Evolutionary conservation across 2,113 vertebrate species (phyloP).

Genomic region (Antechinus flavipes): DNA sequence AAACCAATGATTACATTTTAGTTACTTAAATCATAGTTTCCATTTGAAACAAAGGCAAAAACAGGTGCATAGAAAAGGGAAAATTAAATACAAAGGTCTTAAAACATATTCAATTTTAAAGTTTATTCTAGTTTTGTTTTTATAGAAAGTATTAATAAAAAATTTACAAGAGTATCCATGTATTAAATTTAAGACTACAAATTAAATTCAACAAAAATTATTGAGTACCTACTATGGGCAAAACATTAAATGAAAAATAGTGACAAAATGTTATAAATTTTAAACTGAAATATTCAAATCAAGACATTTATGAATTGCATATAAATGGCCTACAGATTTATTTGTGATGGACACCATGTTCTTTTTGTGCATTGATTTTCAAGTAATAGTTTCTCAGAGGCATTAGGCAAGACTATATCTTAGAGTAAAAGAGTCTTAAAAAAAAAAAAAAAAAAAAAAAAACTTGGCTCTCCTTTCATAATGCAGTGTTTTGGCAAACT

Average conservation of each 20-base stretch:
- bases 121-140: slow-evolving; percentile 45
- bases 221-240: background rate
- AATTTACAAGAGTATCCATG: slow-evolving; percentile 44
- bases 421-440: slow-evolving; percentile 37
- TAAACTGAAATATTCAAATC: slow-evolving; percentile 29
- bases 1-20: slow-evolving; percentile 19
- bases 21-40: slow-evolving; percentile 21
- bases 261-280: slow-evolving; percentile 30
- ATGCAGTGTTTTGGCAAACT: slow-evolving; percentile 77
- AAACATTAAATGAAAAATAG: background rate
- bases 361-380: slow-evolving; percentile 66
- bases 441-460: slow-evolving; percentile 13
- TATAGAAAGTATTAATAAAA: slow-evolving; percentile 56
- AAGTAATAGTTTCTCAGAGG: slow-evolving; percentile 74
- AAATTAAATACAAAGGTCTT: background rate
- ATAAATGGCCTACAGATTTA: slow-evolving; percentile 45
- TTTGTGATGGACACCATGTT: slow-evolving; percentile 29
- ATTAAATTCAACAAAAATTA: slow-evolving; percentile 37
- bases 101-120: background rate
- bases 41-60: slow-evolving; percentile 39
- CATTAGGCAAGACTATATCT: slow-evolving; percentile 60
- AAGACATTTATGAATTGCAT: slow-evolving; percentile 37
- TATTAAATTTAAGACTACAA: slow-evolving; percentile 39
- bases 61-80: slow-evolving; percentile 10
- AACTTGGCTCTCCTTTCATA: slow-evolving; percentile 67